Evolutionary conservation across 2,113 vertebrate species (phyloP).

Genomic region (Eptatretus burgeri): DNA sequence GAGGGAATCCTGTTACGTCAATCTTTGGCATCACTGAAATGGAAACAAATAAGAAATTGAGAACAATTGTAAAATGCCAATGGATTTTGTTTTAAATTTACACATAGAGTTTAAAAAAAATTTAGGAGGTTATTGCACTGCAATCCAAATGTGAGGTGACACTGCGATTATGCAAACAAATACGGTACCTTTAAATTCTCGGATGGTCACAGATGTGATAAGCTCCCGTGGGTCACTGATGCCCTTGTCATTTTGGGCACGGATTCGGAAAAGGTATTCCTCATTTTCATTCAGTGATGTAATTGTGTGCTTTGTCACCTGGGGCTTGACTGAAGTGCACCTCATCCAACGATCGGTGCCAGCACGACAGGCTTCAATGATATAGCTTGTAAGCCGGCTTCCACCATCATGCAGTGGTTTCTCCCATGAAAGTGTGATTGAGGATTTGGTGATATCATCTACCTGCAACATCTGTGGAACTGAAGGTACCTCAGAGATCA

Average conservation of each 20-base stretch:
- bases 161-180: constrained; percentile 9
- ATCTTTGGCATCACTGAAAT: constrained; percentile 50
- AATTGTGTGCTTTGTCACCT: constrained; percentile 45
- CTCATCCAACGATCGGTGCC: constrained; percentile 91
- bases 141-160: constrained; percentile 8
- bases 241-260: constrained; percentile 65
- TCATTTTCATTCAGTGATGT: constrained; percentile 73
- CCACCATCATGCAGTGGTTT: constrained; percentile 89
- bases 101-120: too few species aligned
- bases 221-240: constrained; percentile 56
- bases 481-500: constrained; percentile 63
- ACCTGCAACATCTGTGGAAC: constrained; percentile 57
- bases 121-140: constrained; percentile 3
- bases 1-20: constrained; percentile 52
- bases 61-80: neutral
- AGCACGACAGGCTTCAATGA: constrained; percentile 67
- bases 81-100: constrained; percentile 6
- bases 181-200: constrained; percentile 56
- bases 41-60: constrained; percentile 10
- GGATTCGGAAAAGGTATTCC: constrained; percentile 66
- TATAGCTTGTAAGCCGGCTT: constrained; percentile 53
- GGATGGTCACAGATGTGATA: constrained; percentile 47
- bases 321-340: constrained; percentile 51
- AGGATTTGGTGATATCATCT: constrained; percentile 53
- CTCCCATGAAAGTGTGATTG: constrained; percentile 66